These are phyloP conservation scores for Cephalotes varians DNA, from an alignment of 2,888 invertebrate species.

Conservation along the genomic window DNA sequence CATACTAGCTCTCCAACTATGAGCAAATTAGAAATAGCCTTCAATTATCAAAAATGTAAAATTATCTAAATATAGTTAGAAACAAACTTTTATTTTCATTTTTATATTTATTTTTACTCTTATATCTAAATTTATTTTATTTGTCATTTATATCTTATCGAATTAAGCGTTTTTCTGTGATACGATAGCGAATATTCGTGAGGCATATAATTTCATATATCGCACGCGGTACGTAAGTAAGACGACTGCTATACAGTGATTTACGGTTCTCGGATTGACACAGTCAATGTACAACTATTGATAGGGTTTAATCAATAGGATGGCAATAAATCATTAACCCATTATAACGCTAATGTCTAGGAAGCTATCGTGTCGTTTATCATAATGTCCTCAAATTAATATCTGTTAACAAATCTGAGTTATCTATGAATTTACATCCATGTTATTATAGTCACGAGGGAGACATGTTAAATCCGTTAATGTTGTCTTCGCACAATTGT, in stretches of 20 bases:
- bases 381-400: slow-evolving; percentile 29
- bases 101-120: not conserved
- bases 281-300: slow-evolving; percentile 37
- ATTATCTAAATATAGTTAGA: not conserved
- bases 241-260: slow-evolving; percentile 57
- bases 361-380: slow-evolving; percentile 17
- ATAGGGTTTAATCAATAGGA: slow-evolving; percentile 38
- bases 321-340: slow-evolving; percentile 63
- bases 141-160: not conserved
- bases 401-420: slow-evolving; percentile 32
- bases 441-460: not conserved
- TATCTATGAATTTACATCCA: slow-evolving; percentile 2
- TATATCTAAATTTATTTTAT: not conserved
- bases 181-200: slow-evolving; percentile 38
- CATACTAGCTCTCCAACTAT: too few relatives aligned
- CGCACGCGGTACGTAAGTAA: slow-evolving; percentile 10
- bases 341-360: slow-evolving; percentile 53
- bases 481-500: not conserved
- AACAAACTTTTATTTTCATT: not conserved
- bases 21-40: too few relatives aligned
- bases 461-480: not conserved
- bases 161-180: not conserved
- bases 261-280: slow-evolving; percentile 48
- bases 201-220: slow-evolving; percentile 21
- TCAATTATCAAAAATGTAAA: not conserved